Evolutionary conservation across 2,888 invertebrate species (phyloP), one percentile per base, ranked within the genome.

Genomic region (Cerceris rybyensis): DNA sequence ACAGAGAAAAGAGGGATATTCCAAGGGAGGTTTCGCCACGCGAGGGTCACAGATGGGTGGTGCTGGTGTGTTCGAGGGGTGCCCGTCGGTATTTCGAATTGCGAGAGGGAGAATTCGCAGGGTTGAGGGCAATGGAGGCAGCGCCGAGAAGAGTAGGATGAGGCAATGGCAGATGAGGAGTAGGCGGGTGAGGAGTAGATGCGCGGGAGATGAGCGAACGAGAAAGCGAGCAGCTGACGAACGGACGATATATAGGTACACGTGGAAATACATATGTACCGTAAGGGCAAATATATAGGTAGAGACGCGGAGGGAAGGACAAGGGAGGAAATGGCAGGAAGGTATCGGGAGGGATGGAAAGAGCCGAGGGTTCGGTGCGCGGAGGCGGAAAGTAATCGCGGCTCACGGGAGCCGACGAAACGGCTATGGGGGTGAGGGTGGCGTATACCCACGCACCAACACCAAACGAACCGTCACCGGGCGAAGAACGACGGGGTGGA

Each of bases 311-410:
- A 78, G 64, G 73, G 60, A 77, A 60, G 66, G 57, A 70, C 71
- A 75, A 46, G 14, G 50, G 81, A 86, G 88, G 85, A 76, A 83
- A 86, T 75, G 81, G 70, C 77, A 82, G 89, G 92, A 91, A 92
- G 90, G 89, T 89, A 89, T 91, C 92, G 92, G 78, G 78, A 82
- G 84, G 80, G 79, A 81, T 78, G 81, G 83, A 81, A 90, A 90
- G 77, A 79, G 84, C 80, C 92, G 92, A 92, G 93, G 93, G 93
- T 93, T 93, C 92, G 92, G 93, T 94, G 93, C 93, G 93, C 92
- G 92, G 93, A 93, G 94, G 94, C 93, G 94, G 94, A 94, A 94
- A 94, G 93, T 94, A 94, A 94, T 93, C 90, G 92, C 87, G 87
- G 87, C 88, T 80, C 75, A 76, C 80, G 81, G 73, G 74, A 78